Conservation (phyloP, 2,113 vertebrate genomes). For the Hepsetus odoe region DNA sequence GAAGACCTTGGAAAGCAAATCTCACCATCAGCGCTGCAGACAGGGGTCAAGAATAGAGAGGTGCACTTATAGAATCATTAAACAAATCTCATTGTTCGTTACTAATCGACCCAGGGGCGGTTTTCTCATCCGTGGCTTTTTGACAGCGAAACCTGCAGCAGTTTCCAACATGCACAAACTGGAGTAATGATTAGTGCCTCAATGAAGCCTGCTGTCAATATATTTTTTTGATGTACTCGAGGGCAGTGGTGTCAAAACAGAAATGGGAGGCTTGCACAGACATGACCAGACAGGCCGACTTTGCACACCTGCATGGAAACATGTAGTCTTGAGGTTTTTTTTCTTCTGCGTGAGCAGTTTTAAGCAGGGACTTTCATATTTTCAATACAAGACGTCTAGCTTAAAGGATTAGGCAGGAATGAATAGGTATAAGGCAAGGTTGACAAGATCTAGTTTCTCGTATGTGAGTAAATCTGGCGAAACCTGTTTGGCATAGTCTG, state of each 20-base stretch:
- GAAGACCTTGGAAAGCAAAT: constrained; percentile 44
- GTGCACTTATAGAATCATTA: constrained; percentile 22
- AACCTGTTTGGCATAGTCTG: neutral
- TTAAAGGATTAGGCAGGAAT: neutral
- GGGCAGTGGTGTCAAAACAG: constrained; percentile 64
- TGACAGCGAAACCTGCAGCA: constrained; percentile 19
- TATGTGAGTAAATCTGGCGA: neutral
- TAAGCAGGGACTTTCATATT: neutral
- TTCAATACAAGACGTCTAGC: neutral
- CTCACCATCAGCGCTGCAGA: constrained; percentile 1
- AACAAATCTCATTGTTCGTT: constrained; percentile 34
- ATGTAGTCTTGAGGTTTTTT: neutral
- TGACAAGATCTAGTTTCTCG: constrained; percentile 1
- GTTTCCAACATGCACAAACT: constrained; percentile 66
- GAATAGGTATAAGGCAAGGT: neutral
- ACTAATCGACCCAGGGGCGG: constrained; percentile 1
- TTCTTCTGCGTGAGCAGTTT: neutral
- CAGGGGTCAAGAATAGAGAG: constrained; percentile 1
- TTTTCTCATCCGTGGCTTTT: constrained; percentile 9
- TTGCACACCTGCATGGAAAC: constrained; percentile 18
- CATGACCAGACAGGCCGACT: constrained; percentile 56
- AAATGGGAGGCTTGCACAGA: constrained; percentile 71
- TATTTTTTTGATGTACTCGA: constrained; percentile 62
- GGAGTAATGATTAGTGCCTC: constrained; percentile 67
- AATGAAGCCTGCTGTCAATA: constrained; percentile 61